Evolutionary conservation across 37 sponge, comb jelly and placozoan species (phyloP), one percentile per base, ranked within the genome.

Genomic region (Axinella damicornis): DNA sequence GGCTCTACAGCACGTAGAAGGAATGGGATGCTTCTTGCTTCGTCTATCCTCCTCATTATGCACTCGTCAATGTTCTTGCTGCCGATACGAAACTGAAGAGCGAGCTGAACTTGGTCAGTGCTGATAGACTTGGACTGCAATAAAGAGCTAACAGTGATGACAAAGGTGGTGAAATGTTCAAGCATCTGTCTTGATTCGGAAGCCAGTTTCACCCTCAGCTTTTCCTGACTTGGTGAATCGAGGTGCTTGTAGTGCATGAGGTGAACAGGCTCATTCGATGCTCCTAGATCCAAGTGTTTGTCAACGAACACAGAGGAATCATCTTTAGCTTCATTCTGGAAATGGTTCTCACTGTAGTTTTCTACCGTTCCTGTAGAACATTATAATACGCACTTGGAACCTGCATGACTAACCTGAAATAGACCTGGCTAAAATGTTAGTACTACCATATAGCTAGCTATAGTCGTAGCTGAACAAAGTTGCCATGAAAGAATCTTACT

Each of bases 181-280:
- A 73, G 22, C n/a, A 73, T 73, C 18, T 40, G 38, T 5, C n/a
- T 38, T 22, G 74, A 73, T 6, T 73, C 74, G 18, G 20, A n/a
- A 55, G 37, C 74, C n/a, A 73, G 36, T 25, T 73, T 36, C 18
- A 25, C 36, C 24, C 37, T 73, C 55, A 73, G 21, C 28, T 40
- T 2, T 17, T 73, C 74, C 16, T 21, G 2, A 5, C 33, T 34
- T 69, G 46, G 46, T 4, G 62, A 61, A 25, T 61, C n/a, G 13
- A 27, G 62, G 25, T 27, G 5, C 14, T 61, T 61, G 62, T 61
- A 61, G 5, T 25, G 4, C 62, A 61, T 22, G 25, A 61, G 62
- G 25, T 4, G 14, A 22, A 61, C 13, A 27, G 62, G 62, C 14
- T 61, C 62, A 61, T 61, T 61, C 4, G 62, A 61, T 22, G 62